phyloP scores from a whole-genome alignment of 2,113 vertebrate species.

The Vulpes vulpes region DNA sequence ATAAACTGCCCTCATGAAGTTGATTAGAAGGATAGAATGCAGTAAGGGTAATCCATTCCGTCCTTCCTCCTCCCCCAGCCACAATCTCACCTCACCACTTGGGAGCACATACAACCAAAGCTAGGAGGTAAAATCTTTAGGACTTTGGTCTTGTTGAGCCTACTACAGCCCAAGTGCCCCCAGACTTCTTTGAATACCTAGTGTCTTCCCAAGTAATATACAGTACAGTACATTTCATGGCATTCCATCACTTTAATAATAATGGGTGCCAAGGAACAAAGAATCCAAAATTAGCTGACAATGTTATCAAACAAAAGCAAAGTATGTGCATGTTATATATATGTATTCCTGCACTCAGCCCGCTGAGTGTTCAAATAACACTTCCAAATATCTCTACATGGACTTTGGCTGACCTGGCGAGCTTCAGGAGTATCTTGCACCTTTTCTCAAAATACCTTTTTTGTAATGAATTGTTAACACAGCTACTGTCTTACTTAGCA shows the following conservation, averaged over 20 bases:
- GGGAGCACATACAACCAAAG: not conserved
- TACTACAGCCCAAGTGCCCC: not conserved
- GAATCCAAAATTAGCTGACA: constrained; percentile 27
- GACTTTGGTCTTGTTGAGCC: not conserved
- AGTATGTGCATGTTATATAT: constrained; percentile 19
- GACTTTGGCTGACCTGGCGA: constrained; percentile 52
- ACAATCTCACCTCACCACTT: not conserved
- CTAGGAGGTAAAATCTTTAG: constrained; percentile 14
- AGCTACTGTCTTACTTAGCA: not conserved
- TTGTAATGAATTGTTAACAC: constrained; percentile 38
- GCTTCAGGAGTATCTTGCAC: constrained; percentile 49
- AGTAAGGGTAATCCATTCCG: not conserved
- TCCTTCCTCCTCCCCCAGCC: not conserved
- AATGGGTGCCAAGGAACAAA: constrained; percentile 62
- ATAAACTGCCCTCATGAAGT: not conserved
- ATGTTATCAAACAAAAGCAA: constrained; percentile 34
- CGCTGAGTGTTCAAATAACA: constrained; percentile 77
- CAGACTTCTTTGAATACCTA: constrained; percentile 44
- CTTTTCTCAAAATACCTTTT: constrained; percentile 62
- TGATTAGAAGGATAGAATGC: not conserved
- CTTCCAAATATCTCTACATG: not conserved
- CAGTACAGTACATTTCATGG: constrained; percentile 73
- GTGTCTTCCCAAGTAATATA: constrained; percentile 57
- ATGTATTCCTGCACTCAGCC: constrained; percentile 47
- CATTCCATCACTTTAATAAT: constrained; percentile 47